Base-by-base conservation (phyloP, 2,888 invertebrate genomes). In the Scaptomyza polygonia region DNA sequence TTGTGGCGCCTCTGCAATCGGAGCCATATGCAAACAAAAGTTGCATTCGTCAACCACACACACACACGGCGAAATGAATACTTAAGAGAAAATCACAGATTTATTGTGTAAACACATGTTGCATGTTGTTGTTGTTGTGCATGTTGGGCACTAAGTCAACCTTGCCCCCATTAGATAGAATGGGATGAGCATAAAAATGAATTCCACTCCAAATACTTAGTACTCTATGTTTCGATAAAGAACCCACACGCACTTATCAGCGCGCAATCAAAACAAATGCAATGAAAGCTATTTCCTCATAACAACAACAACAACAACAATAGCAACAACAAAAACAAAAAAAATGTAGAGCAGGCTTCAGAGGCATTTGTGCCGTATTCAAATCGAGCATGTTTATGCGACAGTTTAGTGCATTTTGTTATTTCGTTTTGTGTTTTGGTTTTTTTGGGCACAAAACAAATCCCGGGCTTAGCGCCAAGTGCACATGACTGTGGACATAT, bases 161-260 rank as follows among this genome's bases (percentile, higher is more conserved):
- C 88, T 88, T 83, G 86, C 48, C 72, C 88, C 68, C 67, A 75
- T 65, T 84, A 71, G 79, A 87, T 76, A 76, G 25, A 61, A 45
- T 39, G 59, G 81, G 86, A 80, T 80, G 80, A 68, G 75, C 78
- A 69, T 61, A 53, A 64, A 66, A 69, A 59, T 63, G 55, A 48
- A 48, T 52, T 52, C 39, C 36, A 43, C 40, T 11, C 62, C 44
- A 32, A 54, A 27, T 3, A 36, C 36, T 36, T 64, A n/a, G n/a
- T n/a, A 21, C 21, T 21, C 3, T 25, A 25, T 58, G 53, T 27
- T 69, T 67, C 67, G 86, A 82, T 86, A 87, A 79, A 64, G 69
- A 71, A 69, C 36, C 58, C 63, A 76, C 69, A 70, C 32, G 48
- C 77, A 79, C 77, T 70, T 82, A 87, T 87, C 83, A 59, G 14